A percentile compares a stretch with the other conserved stretches of the same genome.
phyloP scores from a whole-genome alignment of 2,797 vertebrate genomes.

The Chromis chromis region DNA sequence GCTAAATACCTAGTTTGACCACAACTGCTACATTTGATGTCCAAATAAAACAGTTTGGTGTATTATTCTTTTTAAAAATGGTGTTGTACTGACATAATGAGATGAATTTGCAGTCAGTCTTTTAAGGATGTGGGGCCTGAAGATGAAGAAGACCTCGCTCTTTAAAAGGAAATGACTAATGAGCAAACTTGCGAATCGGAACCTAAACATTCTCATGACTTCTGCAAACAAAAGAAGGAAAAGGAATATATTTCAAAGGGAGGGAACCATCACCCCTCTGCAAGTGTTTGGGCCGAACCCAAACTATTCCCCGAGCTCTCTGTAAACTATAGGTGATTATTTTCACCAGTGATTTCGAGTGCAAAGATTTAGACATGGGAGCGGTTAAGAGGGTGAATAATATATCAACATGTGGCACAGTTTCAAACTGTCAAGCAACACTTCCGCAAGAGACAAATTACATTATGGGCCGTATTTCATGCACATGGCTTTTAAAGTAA shows the following conservation, averaged over 20 bases:
- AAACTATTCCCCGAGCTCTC: slow-evolving; percentile 48
- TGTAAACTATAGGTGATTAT: slow-evolving; percentile 54
- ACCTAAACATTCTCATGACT: slow-evolving; percentile 62
- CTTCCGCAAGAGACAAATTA: slow-evolving; percentile 24
- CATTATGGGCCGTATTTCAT: neutral
- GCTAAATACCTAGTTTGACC: neutral
- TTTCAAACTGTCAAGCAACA: slow-evolving; percentile 45
- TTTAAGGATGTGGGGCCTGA: neutral
- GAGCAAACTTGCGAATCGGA: slow-evolving; percentile 34
- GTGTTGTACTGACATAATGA: too few species aligned
- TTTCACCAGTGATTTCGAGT: slow-evolving; percentile 49
- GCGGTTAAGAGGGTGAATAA: slow-evolving; percentile 17
- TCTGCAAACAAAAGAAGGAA: slow-evolving; percentile 29
- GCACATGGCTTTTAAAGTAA: neutral
- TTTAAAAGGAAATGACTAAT: slow-evolving; percentile 42
- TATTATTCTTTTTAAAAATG: neutral
- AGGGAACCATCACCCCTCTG: slow-evolving; percentile 38
- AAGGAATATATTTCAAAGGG: slow-evolving; percentile 47
- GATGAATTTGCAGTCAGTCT: neutral
- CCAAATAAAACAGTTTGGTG: slow-evolving; percentile 3
- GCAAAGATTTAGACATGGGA: slow-evolving; percentile 22
- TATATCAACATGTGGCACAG: slow-evolving; percentile 26
- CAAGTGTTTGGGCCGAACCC: slow-evolving; percentile 62
- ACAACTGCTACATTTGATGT: slow-evolving; percentile 7
- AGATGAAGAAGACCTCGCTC: slow-evolving; percentile 8